Evolutionary conservation across 2,113 vertebrate species (phyloP).

Genomic region (Malurus alboscapulatus): DNA sequence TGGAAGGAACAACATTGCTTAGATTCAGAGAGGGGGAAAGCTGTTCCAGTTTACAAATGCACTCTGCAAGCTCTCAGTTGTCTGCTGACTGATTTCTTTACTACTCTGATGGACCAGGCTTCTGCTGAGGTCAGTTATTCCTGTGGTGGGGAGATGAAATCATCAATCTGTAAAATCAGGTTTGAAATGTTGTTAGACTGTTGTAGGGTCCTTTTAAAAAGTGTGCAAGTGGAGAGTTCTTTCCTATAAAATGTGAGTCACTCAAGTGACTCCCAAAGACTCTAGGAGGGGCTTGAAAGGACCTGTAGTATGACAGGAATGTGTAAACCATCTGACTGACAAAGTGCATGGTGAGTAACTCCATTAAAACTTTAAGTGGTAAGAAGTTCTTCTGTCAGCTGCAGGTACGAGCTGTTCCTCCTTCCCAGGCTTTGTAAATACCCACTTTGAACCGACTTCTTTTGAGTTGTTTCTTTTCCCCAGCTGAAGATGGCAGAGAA

Average conservation of each 20-base stretch:
- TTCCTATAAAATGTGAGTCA: not conserved
- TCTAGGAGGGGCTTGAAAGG: not conserved
- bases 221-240: not conserved
- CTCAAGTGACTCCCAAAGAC: not conserved
- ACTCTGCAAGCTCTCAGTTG: not conserved
- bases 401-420: not conserved
- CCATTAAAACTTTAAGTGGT: not conserved
- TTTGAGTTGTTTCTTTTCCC: not conserved
- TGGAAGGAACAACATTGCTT: not conserved
- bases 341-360: not conserved
- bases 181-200: not conserved
- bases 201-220: not conserved
- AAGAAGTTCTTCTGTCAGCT: not conserved
- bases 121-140: not conserved
- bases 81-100: not conserved
- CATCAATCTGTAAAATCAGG: not conserved
- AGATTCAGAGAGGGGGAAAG: not conserved
- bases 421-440: not conserved
- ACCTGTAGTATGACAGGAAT: not conserved
- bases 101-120: not conserved
- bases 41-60: not conserved
- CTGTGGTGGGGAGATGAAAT: not conserved
- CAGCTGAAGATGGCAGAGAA: not conserved
- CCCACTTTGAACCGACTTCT: not conserved
- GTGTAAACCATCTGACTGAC: not conserved